Conservation (phyloP, 1,140 invertebrate species). For the Zophobas atratus region DNA sequence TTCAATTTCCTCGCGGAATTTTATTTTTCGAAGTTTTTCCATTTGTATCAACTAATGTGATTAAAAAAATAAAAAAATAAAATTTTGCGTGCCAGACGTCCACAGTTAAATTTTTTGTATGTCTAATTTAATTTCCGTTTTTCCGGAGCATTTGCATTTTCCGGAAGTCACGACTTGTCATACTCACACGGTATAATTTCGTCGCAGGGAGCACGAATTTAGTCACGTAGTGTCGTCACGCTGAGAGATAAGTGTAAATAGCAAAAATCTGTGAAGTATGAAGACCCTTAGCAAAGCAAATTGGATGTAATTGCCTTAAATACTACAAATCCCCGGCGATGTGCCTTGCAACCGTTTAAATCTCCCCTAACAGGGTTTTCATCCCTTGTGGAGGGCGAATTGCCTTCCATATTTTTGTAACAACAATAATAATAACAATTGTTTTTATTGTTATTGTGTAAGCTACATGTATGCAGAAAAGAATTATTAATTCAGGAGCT, state of each 20-base stretch:
- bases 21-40: conserved; percentile 17
- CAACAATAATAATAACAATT: no score
- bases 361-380: background rate
- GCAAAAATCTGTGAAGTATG: conserved; percentile 52
- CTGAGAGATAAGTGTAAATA: conserved; percentile 37
- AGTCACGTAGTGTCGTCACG: conserved; percentile 43
- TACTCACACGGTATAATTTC: conserved; percentile 39
- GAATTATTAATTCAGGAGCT: no score
- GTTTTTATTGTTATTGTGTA: no score
- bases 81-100: no score
- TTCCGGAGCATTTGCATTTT: conserved; percentile 45
- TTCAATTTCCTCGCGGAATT: background rate
- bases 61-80: no score
- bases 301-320: conserved; percentile 52
- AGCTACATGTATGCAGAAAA: no score
- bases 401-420: no score
- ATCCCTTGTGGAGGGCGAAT: background rate
- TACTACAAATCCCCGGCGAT: conserved; percentile 30
- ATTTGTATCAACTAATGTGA: no score
- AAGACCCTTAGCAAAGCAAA: conserved; percentile 50
- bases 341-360: background rate
- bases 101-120: no score
- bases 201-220: conserved; percentile 34
- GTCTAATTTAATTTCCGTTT: conserved; percentile 41
- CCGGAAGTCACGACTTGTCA: conserved; percentile 39